A percentile compares a stretch with the other conserved stretches of the same genome.
phyloP scores from a whole-genome alignment of 2,888 invertebrate genomes.

The Pollenia amentaria region DNA sequence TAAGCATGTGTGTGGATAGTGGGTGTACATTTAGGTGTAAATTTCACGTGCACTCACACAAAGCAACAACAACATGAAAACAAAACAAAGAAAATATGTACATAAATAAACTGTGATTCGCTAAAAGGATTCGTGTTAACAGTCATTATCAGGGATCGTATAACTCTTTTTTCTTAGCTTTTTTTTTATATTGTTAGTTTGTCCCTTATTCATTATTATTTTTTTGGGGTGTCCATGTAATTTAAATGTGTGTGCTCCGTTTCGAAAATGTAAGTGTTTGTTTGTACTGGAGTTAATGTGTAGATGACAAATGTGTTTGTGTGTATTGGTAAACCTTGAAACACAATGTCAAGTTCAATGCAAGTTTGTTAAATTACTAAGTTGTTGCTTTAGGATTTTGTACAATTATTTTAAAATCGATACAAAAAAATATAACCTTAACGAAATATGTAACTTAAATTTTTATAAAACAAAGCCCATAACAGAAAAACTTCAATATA shows the following conservation, averaged over 20 bases:
- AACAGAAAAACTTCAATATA: slow-evolving; percentile 9
- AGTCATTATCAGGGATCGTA: slow-evolving; percentile 73
- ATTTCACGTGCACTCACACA: slow-evolving; percentile 36
- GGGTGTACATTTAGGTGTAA: slow-evolving; percentile 44
- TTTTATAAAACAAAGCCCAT: not conserved
- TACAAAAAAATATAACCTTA: slow-evolving; percentile 9
- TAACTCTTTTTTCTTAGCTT: slow-evolving; percentile 51
- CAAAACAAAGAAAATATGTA: slow-evolving; percentile 12
- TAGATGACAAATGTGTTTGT: slow-evolving; percentile 41
- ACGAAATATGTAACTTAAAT: slow-evolving; percentile 25
- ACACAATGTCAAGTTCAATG: slow-evolving; percentile 69
- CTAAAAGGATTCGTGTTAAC: slow-evolving; percentile 69
- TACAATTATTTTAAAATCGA: slow-evolving; percentile 44
- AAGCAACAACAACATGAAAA: slow-evolving; percentile 25
- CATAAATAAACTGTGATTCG: slow-evolving; percentile 55
- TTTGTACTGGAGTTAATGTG: slow-evolving; percentile 31
- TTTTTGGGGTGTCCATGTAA: slow-evolving; percentile 49
- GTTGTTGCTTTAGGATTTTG: slow-evolving; percentile 27
- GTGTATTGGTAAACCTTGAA: slow-evolving; percentile 61
- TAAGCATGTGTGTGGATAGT: not conserved
- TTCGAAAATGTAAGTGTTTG: not conserved
- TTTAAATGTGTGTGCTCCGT: slow-evolving; percentile 19
- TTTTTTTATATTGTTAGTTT: slow-evolving; percentile 14
- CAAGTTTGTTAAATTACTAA: slow-evolving; percentile 50
- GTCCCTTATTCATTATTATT: slow-evolving; percentile 2